A percentile compares a stretch with the other conserved stretches of the same genome.
Evolutionary conservation across 2,888 invertebrate species (phyloP).

Genomic region (Palloptera scutellata): DNA sequence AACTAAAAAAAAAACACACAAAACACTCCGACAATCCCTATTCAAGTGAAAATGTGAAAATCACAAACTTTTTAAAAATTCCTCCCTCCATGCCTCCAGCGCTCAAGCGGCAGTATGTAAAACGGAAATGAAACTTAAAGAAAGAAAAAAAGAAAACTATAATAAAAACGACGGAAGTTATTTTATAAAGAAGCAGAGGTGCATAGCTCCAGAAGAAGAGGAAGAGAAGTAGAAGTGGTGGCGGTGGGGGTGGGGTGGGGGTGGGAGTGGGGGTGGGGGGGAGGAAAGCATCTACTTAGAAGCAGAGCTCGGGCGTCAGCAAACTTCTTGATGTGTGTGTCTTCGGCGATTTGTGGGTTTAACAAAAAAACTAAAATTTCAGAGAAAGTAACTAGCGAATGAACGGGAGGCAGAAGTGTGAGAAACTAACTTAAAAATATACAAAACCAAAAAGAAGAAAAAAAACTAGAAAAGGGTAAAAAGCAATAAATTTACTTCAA

Average conservation of each 20-base stretch:
- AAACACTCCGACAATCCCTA: too few species aligned
- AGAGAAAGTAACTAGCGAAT: background rate
- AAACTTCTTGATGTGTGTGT: slow-evolving; percentile 22
- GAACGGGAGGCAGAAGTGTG: background rate
- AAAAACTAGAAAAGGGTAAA: slow-evolving; percentile 58
- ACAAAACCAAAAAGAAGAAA: slow-evolving; percentile 23
- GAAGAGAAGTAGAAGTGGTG: background rate
- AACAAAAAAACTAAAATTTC: slow-evolving; percentile 24
- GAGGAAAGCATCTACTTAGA: background rate
- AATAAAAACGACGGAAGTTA: slow-evolving; percentile 39
- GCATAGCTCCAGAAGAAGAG: slow-evolving; percentile 7
- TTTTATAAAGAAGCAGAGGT: slow-evolving; percentile 39
- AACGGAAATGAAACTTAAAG: slow-evolving; percentile 39
- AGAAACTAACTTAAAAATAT: slow-evolving; percentile 9
- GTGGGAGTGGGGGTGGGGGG: background rate
- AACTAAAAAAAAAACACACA: too few species aligned
- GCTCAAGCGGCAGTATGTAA: too few species aligned
- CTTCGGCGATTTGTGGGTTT: slow-evolving; percentile 45
- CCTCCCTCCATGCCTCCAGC: too few species aligned
- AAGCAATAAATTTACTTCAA: slow-evolving; percentile 63
- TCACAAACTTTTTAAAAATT: too few species aligned
- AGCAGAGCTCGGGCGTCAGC: slow-evolving; percentile 12
- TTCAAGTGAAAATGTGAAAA: too few species aligned
- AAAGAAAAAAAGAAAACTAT: slow-evolving; percentile 11
- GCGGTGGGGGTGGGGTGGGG: background rate